Base-by-base conservation (phyloP, 2,888 invertebrate genomes). In the Melolontha melolontha region DNA sequence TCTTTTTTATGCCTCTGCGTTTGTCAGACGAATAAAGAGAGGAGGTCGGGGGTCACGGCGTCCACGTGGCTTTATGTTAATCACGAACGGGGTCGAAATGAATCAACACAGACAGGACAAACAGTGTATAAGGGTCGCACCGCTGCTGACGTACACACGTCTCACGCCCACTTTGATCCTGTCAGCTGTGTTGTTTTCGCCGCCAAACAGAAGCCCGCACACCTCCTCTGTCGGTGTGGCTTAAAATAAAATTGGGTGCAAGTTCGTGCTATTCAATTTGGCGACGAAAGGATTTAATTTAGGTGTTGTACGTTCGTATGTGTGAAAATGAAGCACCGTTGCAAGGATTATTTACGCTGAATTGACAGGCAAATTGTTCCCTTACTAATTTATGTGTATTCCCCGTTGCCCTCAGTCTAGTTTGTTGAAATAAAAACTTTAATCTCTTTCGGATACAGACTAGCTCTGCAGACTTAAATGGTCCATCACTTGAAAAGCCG, bases 21-120 rank as follows among this genome's bases (percentile, higher is more conserved):
- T n/a, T 57, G n/a, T 12, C 41, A 22, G 16, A 41, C 41, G 8
- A 12, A 6, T 12, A 57, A 41, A 41, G 55, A 8, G 10, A 8
- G 22, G 42, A 41, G 55, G 41, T 41, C 27, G 27, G 22, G 55
- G 55, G 41, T 41, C 17, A 41, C 8, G 55, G 10, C n/a, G 41
- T 29, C 55, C 55, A 57, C 55, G 55, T 57, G 55, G 42, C 55
- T 17, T n/a, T 57, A 57, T 57, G 55, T 27, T 57, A 57, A 57
- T 57, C 55, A 57, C 55, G 6, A 42, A 22, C 55, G 42, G 41
- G 55, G 41, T 57, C 42, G 55, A 41, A 41, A 22, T 42, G 55
- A 41, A 41, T 57, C 40, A 42, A 57, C 55, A 7, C 42, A n/a
- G n/a, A n/a, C n/a, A n/a, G 11, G 17, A 57, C 55, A 57, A 42